Conservation (phyloP, 2,888 invertebrate species). For the Megaustenia siamemsis region DNA sequence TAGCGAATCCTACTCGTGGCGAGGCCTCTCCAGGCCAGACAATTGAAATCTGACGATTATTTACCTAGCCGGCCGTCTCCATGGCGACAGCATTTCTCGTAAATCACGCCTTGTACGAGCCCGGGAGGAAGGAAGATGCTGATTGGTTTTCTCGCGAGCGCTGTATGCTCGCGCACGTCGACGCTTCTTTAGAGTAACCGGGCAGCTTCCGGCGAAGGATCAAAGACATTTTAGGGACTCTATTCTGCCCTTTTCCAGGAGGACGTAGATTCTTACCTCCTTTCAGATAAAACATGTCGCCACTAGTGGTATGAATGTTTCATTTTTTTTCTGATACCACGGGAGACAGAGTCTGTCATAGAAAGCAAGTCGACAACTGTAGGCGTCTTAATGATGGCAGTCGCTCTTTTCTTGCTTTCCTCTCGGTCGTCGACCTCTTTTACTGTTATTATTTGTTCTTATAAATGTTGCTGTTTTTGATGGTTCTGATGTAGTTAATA, state of each 20-base stretch:
- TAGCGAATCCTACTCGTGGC: constrained; percentile 44
- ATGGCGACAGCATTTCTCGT: constrained; percentile 54
- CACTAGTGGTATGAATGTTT: not conserved
- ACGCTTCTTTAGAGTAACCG: constrained; percentile 53
- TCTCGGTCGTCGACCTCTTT: too few species aligned
- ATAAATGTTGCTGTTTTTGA: too few species aligned
- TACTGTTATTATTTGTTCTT: too few species aligned
- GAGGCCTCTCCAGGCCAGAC: constrained; percentile 35
- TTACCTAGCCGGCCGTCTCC: constrained; percentile 50
- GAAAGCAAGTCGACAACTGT: too few species aligned
- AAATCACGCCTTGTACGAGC: constrained; percentile 54
- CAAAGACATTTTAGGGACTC: constrained; percentile 38
- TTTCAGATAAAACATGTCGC: not conserved
- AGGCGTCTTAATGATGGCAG: too few species aligned
- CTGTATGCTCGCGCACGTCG: constrained; percentile 53
- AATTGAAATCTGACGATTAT: constrained; percentile 54
- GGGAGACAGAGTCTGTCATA: too few species aligned
- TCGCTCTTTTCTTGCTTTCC: too few species aligned
- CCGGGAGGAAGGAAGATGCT: constrained; percentile 51
- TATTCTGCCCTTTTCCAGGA: constrained; percentile 6
- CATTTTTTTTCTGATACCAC: constrained; percentile 8
- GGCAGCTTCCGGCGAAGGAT: constrained; percentile 44
- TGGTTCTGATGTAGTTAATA: too few species aligned
- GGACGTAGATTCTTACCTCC: not conserved
- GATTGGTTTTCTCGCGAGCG: constrained; percentile 55